Evolutionary conservation across 2,113 vertebrate genomes (phyloP).

Genomic region (Alexandromys fortis): DNA sequence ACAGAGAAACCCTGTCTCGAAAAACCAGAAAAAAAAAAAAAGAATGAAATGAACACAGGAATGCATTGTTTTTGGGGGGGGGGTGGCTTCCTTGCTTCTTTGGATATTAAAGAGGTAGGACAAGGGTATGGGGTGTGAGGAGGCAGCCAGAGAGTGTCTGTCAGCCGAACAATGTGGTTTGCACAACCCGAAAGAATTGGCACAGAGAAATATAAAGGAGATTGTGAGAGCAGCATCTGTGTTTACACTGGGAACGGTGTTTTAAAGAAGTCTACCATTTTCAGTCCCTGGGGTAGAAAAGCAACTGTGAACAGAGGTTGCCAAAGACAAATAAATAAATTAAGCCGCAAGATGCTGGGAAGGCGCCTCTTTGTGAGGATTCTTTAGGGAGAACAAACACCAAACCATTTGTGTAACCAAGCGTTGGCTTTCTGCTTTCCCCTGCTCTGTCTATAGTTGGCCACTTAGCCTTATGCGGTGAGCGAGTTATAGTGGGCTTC

Average conservation of each 20-base stretch:
- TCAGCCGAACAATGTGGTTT: background rate
- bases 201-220: background rate
- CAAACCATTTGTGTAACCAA: background rate
- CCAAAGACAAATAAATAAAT: conserved; percentile 28
- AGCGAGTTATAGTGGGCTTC: background rate
- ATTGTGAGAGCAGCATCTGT: background rate
- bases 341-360: background rate
- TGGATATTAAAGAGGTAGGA: background rate
- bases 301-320: background rate
- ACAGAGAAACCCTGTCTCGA: too few relatives aligned
- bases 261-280: background rate
- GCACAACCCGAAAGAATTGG: background rate
- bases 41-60: too few relatives aligned
- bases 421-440: background rate
- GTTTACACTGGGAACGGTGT: background rate
- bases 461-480: background rate
- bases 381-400: conserved; percentile 35
- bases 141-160: background rate
- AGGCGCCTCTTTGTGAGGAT: background rate
- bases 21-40: too few relatives aligned
- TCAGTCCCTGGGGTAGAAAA: background rate
- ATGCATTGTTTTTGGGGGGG: too few relatives aligned
- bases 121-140: accelerated
- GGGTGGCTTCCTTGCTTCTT: background rate
- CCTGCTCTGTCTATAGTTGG: background rate